Evolutionary conservation across 2,888 invertebrate genomes (phyloP).

Genomic region (Nymphalis urticae): DNA sequence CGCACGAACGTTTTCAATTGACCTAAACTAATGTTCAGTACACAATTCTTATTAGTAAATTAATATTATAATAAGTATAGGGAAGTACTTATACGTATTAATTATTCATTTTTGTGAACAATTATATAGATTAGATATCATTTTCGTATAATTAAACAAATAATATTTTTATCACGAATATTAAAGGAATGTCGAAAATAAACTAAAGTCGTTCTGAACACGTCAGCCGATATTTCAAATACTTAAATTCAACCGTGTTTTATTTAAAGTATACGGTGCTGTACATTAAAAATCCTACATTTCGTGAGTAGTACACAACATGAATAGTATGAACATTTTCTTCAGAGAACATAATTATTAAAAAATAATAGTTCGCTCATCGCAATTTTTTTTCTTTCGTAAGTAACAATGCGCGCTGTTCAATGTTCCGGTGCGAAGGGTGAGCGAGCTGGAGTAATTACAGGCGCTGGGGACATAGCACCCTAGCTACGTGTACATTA

Average conservation of each 20-base stretch:
- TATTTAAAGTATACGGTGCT: too few species aligned
- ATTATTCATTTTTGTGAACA: too few species aligned
- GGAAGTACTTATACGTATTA: too few species aligned
- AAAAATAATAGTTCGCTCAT: slow-evolving; percentile 6
- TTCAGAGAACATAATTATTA: background rate
- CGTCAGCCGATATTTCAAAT: too few species aligned
- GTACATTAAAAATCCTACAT: background rate
- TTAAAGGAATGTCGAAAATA: too few species aligned
- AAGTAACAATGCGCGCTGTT: slow-evolving; percentile 5
- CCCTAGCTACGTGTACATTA: background rate
- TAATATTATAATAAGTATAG: too few species aligned
- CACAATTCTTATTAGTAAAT: background rate
- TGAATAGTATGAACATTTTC: background rate
- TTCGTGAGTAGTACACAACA: background rate
- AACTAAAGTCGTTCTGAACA: too few species aligned
- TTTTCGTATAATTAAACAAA: too few species aligned
- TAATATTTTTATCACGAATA: too few species aligned
- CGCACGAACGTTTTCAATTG: slow-evolving; percentile 19
- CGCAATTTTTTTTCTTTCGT: slow-evolving; percentile 20
- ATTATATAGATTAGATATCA: too few species aligned
- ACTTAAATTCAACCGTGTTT: too few species aligned
- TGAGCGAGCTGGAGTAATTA: slow-evolving; percentile 2
- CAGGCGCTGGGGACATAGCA: slow-evolving; percentile 4
- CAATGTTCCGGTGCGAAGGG: slow-evolving; percentile 18
- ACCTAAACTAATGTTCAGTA: slow-evolving; percentile 1